Evolutionary conservation across 2,113 vertebrate species (phyloP).

Genomic region (Lepus timidus): DNA sequence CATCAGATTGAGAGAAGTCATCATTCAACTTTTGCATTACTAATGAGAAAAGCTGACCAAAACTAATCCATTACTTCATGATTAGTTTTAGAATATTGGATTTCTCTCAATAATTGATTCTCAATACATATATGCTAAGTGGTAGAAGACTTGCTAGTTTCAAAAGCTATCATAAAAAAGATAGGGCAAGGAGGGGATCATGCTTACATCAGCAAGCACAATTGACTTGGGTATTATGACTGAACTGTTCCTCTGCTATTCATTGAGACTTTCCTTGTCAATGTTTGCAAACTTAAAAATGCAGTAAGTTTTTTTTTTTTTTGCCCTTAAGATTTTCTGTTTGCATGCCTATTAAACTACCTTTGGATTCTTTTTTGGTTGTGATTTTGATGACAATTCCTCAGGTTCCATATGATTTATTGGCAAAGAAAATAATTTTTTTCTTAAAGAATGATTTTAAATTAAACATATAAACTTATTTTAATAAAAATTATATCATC

Average conservation of each 20-base stretch:
- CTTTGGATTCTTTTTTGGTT: background rate
- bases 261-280: background rate
- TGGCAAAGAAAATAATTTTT: background rate
- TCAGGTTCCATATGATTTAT: background rate
- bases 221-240: background rate
- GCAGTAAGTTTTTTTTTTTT: background rate
- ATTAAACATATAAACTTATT: background rate
- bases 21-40: constrained; percentile 26
- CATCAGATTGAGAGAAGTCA: background rate
- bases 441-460: background rate
- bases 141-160: background rate
- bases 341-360: background rate
- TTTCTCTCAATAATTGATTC: constrained; percentile 1
- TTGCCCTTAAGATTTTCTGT: too few species aligned
- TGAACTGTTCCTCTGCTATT: background rate
- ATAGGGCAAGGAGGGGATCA: background rate
- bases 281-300: background rate
- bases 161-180: background rate
- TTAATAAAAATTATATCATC: background rate
- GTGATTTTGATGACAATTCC: background rate
- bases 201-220: background rate
- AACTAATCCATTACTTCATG: background rate
- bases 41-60: background rate
- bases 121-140: background rate
- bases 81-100: background rate